Conservation (phyloP, 2,888 invertebrate species). For the Catocala sponsa region DNA sequence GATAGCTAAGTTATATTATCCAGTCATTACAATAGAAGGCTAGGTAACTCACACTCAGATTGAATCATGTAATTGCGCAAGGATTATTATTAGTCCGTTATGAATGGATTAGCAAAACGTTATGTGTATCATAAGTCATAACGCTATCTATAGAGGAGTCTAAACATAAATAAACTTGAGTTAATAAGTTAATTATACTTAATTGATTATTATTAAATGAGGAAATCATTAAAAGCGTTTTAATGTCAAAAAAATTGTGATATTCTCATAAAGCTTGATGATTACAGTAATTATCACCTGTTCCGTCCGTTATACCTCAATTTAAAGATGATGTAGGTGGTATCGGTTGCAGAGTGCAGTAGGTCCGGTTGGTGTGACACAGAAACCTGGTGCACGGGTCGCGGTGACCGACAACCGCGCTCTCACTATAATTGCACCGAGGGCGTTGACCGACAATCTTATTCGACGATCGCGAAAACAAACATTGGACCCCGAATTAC, state of each 20-base stretch:
- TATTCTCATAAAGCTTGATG: conserved; percentile 6
- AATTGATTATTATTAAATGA: not conserved
- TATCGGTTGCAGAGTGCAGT: conserved; percentile 37
- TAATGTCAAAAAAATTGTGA: not conserved
- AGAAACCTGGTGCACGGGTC: conserved; percentile 72
- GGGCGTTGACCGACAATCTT: conserved; percentile 67
- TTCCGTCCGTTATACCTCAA: conserved; percentile 16
- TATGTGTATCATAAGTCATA: not conserved
- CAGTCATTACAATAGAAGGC: conserved; percentile 6
- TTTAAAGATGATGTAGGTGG: conserved; percentile 32
- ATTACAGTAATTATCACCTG: conserved; percentile 18
- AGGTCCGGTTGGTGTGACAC: conserved; percentile 73
- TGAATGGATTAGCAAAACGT: not conserved
- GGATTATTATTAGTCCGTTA: conserved; percentile 2
- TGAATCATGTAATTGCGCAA: conserved; percentile 3
- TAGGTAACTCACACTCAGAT: conserved; percentile 1
- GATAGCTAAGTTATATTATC: conserved; percentile 12
- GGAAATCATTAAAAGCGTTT: not conserved
- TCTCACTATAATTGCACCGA: conserved; percentile 65
- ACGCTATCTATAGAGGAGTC: no score
- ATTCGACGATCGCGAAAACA: conserved; percentile 53
- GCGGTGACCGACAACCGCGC: conserved; percentile 57
- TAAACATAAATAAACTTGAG: no score
- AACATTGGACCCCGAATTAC: conserved; percentile 49
- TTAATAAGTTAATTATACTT: not conserved